phyloP scores from a whole-genome alignment of 2,888 invertebrate genomes.

The Agrenia bidenticulata region DNA sequence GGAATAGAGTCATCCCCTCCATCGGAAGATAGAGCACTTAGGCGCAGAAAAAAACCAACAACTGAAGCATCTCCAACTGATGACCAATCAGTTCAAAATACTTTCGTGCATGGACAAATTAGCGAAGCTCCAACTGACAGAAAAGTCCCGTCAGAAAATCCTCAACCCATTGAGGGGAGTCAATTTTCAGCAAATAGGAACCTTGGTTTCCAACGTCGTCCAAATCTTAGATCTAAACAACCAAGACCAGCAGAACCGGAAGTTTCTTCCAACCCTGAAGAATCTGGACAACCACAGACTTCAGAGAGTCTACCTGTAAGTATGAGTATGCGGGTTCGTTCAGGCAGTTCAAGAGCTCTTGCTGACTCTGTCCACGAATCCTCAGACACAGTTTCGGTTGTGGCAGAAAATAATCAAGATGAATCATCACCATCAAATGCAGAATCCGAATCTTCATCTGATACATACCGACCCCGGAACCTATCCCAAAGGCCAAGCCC shows the following conservation, averaged over 20 bases:
- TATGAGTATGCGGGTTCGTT: background rate
- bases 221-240: background rate
- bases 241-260: too few species aligned
- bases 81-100: background rate
- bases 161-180: background rate
- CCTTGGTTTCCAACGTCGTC: background rate
- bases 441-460: background rate
- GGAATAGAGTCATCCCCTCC: background rate
- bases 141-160: background rate
- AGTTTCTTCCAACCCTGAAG: background rate
- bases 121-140: background rate
- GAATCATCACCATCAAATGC: background rate
- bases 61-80: background rate
- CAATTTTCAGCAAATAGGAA: background rate
- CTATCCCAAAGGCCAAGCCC: constrained; percentile 12
- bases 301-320: background rate
- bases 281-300: background rate
- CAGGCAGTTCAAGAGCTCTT: background rate
- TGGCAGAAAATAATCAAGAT: background rate
- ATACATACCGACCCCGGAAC: background rate
- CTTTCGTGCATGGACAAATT: background rate
- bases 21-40: background rate
- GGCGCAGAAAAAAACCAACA: constrained; percentile 1
- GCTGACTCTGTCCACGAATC: constrained; percentile 7
- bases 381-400: background rate